Conservation (phyloP, 2,797 vertebrate genomes). For the Sebastes oblongus region DNA sequence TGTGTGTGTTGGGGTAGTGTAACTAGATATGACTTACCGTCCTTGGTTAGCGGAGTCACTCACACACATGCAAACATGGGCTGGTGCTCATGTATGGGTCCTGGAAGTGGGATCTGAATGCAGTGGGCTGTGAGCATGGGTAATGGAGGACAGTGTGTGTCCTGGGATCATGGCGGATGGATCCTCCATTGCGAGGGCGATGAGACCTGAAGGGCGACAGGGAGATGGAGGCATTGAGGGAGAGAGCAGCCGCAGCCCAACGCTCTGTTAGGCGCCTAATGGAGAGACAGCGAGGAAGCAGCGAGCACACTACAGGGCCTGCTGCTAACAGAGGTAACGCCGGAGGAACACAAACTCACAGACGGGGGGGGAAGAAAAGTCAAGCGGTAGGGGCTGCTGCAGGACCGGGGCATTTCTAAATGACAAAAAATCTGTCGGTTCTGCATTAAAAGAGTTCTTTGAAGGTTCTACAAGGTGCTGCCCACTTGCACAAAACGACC, state of each 20-base stretch:
- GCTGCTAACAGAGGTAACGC: slow-evolving; percentile 65
- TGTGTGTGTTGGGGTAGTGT: slow-evolving; percentile 17
- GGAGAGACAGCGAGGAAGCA: slow-evolving; percentile 76
- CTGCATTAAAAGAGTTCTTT: slow-evolving; percentile 11
- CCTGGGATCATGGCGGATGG: slow-evolving; percentile 78
- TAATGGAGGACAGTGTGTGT: slow-evolving; percentile 81
- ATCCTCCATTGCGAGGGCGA: slow-evolving; percentile 81
- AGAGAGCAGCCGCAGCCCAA: slow-evolving; percentile 76
- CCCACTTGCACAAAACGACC: not conserved
- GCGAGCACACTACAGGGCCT: slow-evolving; percentile 71
- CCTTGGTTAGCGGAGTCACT: slow-evolving; percentile 47
- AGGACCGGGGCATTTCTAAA: slow-evolving; percentile 38
- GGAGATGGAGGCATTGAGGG: slow-evolving; percentile 78
- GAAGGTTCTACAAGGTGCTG: not conserved
- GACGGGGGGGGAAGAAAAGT: slow-evolving; percentile 35
- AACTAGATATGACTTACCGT: slow-evolving; percentile 56
- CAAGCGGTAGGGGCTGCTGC: slow-evolving; percentile 41
- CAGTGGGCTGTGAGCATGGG: slow-evolving; percentile 75
- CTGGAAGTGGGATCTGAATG: slow-evolving; percentile 57
- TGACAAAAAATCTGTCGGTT: slow-evolving; percentile 14
- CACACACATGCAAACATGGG: slow-evolving; percentile 50
- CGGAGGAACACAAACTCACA: slow-evolving; percentile 60
- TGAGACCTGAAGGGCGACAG: slow-evolving; percentile 83
- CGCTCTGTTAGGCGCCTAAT: slow-evolving; percentile 84
- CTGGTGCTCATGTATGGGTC: slow-evolving; percentile 34